Evolutionary conservation across 2,113 vertebrate genomes (phyloP), one percentile per base, ranked within the genome.

Genomic region (Muntiacus reevesi): DNA sequence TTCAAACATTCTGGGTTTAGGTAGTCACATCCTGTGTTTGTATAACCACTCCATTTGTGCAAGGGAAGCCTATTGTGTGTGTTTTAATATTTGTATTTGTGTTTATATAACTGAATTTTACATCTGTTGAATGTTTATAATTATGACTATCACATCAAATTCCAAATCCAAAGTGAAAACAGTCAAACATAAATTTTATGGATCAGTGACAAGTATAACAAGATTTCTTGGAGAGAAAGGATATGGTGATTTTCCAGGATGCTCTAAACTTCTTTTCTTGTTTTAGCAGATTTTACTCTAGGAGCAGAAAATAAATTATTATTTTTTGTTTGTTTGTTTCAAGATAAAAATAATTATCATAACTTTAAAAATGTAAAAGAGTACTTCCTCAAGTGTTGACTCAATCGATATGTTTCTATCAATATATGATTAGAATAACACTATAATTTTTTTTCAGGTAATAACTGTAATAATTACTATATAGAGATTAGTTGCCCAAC

Each of bases 221-320:
- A 40, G 43, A 64, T 84, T 82, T 89, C 43, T 94, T 89, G 62
- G 25, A 86, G 50, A 85, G 50, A 92, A 67, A 60, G 40, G 40
- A 25, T 87, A 15, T 54, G 54, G 45, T 90, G 50, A 55, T 36
- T 59, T 86, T n/a, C 10, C 7, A 79, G 59, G 17, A 71, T 74
- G 23, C 21, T 76, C 74, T 82, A 9, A 45, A 50, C 62, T 54
- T 83, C 60, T 96, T 87, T 71, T 27, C 28, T 89, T 85, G 4
- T 87, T 57, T 67, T 90, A 59, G 19, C 25, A 95, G 45, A n/a
- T 21, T 8, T 86, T 16, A 59, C 3, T 79, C 47, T 92, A 59
- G 33, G 17, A 88, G 27, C 59, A 97, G 64, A 92, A 97, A 92
- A 92, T 60, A 81, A 50, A 43, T 93, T 87, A 40, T 83, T 27